phyloP scores from a whole-genome alignment of 30 jellyfish, hydroid and myxozoan genomes.

The Cassiopea xamachana region DNA sequence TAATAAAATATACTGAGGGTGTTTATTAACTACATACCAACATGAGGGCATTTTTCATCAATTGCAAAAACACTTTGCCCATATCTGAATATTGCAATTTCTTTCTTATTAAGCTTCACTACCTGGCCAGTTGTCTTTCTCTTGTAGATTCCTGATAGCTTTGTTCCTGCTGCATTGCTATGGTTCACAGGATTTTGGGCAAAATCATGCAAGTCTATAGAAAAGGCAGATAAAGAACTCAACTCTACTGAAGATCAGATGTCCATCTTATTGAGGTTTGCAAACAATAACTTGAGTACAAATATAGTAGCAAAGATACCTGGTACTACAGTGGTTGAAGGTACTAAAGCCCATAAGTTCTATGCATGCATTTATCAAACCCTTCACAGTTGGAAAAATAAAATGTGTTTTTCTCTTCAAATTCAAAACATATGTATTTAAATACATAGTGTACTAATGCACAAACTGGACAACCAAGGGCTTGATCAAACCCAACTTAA shows the following conservation, averaged over 20 bases:
- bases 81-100: constrained; percentile 85
- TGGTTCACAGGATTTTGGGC: not conserved
- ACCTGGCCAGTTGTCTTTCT: constrained; percentile 61
- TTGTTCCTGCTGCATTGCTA: not conserved
- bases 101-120: constrained; percentile 52
- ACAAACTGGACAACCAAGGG: too few species aligned
- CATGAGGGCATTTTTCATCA: constrained; percentile 94
- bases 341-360: too few species aligned
- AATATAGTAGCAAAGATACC: too few species aligned
- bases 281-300: too few species aligned
- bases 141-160: constrained; percentile 10
- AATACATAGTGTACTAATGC: too few species aligned
- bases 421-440: too few species aligned
- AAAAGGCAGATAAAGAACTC: not conserved
- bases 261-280: too few species aligned
- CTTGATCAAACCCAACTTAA: too few species aligned
- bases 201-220: constrained; percentile 28
- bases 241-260: not conserved
- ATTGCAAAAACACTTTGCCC: constrained; percentile 83
- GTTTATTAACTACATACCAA: constrained; percentile 42
- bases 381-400: too few species aligned
- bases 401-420: too few species aligned
- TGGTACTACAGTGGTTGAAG: too few species aligned
- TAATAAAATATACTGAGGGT: not conserved
- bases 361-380: too few species aligned